Evolutionary conservation across 2,797 vertebrate species (phyloP).

Genomic region (Oreonectes daqikongensis): DNA sequence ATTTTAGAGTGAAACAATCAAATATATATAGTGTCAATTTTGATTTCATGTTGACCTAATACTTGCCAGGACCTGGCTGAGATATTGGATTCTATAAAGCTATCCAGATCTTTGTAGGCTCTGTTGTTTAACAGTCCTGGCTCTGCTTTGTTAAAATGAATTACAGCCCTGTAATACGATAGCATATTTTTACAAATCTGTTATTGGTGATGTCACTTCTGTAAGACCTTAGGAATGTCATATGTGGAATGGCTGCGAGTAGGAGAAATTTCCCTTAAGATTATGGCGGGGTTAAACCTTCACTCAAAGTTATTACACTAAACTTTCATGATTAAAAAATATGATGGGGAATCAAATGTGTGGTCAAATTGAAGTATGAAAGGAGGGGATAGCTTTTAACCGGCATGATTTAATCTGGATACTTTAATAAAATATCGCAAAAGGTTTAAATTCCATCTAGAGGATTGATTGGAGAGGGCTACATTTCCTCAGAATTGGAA

Average conservation of each 20-base stretch:
- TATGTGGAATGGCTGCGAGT: constrained; percentile 2
- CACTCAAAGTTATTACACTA: not conserved
- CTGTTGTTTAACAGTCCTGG: constrained; percentile 44
- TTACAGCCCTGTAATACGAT: constrained; percentile 35
- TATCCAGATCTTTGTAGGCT: constrained; percentile 18
- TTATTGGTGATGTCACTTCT: constrained; percentile 60
- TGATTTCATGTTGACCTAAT: not conserved
- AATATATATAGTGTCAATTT: too few relatives aligned
- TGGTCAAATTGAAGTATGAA: constrained; percentile 32
- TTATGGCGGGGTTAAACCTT: not conserved
- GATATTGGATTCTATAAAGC: not conserved
- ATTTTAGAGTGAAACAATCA: too few relatives aligned
- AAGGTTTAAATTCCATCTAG: not conserved
- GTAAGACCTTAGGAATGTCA: constrained; percentile 54
- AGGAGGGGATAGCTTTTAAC: not conserved
- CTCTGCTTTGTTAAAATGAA: constrained; percentile 44
- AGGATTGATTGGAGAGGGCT: constrained; percentile 12
- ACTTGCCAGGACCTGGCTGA: not conserved
- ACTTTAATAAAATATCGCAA: not conserved
- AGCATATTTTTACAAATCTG: constrained; percentile 38
- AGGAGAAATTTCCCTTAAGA: constrained; percentile 1
- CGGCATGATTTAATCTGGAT: constrained; percentile 12
- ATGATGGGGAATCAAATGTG: not conserved
- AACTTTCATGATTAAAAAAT: constrained; percentile 1
- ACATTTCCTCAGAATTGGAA: constrained; percentile 54